Base-by-base conservation (phyloP, 2,113 vertebrate species). In the Campylomormyrus tamandua region DNA sequence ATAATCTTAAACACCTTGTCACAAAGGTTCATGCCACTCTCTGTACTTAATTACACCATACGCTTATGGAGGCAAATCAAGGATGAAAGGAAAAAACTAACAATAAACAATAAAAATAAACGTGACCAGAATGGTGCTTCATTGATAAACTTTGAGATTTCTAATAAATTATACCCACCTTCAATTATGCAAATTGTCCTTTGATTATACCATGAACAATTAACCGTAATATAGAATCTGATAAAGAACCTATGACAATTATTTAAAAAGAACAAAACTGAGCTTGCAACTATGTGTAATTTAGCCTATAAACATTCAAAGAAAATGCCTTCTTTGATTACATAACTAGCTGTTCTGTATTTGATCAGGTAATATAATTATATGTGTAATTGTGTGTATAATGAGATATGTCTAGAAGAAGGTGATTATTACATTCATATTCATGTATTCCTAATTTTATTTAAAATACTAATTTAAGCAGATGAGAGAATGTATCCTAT, bases 1-100 rank as follows among this genome's bases (percentile, higher is more conserved):
- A 87, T 58, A 49, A 48, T 52, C 89, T 90, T 88, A 87, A 91
- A 89, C 90, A 92, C 70, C 84, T 88, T 90, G 90, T 91, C 87
- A 89, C 42, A 49, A 46, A 39, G 45, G 66, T 88, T 49, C 52
- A 88, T 87, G 87, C 90, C 87, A 89, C 91, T 58, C 17, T 21
- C 74, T 46, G 89, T 91, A 83, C 87, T 88, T 92, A 90, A 91
- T 84, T 46, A 90, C 24, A 88, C 7, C 52, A 53, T 45, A 53
- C 24, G 13, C 48, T 10, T 53, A 52, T 89, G 62, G 31, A 39
- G 49, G 45, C 31, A 42, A 49, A 45, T 52, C 13, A 83, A 48
- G 77, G 77, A 42, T 56, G 52, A 31, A 56, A 56, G 83, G 45
- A n/a, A 10, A 46, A 45, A 84, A 48, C 35, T 86, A 87, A 31